Conservation (phyloP, 2,113 vertebrate genomes). For the Cichladusa arquata region DNA sequence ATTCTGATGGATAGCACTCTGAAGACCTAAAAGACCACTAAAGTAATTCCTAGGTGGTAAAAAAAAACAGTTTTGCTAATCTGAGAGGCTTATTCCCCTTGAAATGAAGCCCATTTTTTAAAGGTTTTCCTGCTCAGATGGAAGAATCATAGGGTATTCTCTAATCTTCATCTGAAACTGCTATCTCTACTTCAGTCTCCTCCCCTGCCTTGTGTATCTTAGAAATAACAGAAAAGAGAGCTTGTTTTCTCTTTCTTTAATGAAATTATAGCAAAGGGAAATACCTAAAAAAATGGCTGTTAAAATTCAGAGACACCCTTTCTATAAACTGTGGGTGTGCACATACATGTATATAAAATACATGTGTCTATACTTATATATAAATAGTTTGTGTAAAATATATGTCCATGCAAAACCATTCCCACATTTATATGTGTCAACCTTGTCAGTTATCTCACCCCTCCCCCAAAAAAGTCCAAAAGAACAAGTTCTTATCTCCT, state of each 20-base stretch:
- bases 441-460: not conserved
- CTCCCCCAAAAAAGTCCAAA: not conserved
- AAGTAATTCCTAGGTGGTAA: not conserved
- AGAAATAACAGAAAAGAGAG: not conserved
- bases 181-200: not conserved
- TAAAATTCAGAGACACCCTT: not conserved
- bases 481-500: not conserved
- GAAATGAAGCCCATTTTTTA: not conserved
- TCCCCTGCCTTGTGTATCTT: accelerated
- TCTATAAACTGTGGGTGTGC: not conserved
- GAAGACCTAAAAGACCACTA: not conserved
- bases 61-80: not conserved
- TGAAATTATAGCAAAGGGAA: not conserved
- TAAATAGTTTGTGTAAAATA: not conserved
- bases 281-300: not conserved
- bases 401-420: not conserved
- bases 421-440: not conserved
- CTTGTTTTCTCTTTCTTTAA: not conserved
- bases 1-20: not conserved
- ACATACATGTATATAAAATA: not conserved
- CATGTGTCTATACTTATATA: not conserved
- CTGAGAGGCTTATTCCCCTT: not conserved
- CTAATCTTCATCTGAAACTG: not conserved
- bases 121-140: not conserved
- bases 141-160: not conserved